Percentiles rank a stretch among this genome's conserved stretches.
Evolutionary conservation across 2,888 invertebrate species (phyloP).

Genomic region (Nomada hirtipes): DNA sequence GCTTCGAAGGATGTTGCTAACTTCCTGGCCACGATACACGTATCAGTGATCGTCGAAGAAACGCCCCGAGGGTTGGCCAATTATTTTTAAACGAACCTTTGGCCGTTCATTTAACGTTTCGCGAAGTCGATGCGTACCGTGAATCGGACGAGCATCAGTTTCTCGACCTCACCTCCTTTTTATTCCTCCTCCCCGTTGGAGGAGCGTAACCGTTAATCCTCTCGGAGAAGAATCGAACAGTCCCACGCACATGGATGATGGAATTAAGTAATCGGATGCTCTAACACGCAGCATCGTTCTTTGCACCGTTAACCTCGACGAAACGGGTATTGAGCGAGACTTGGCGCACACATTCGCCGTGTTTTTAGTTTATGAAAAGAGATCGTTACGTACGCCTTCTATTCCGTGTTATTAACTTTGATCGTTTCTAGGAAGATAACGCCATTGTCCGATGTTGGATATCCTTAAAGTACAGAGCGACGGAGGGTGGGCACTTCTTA

Average conservation of each 20-base stretch:
- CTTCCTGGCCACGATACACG: slow-evolving; percentile 42
- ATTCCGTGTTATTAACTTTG: slow-evolving; percentile 22
- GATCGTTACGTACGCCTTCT: slow-evolving; percentile 23
- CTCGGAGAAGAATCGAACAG: slow-evolving; percentile 59
- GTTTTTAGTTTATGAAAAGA: slow-evolving; percentile 26
- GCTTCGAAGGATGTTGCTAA: slow-evolving; percentile 38
- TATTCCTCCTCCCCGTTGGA: background rate
- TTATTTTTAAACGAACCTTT: slow-evolving; percentile 74
- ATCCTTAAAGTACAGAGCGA: background rate
- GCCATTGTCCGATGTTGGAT: background rate
- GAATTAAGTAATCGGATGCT: slow-evolving; percentile 76
- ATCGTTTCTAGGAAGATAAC: background rate
- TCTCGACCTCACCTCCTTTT: background rate
- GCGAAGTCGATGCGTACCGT: background rate
- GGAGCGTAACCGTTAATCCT: slow-evolving; percentile 75
- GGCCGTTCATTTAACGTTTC: slow-evolving; percentile 61
- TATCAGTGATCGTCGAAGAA: slow-evolving; percentile 52
- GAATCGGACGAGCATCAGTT: background rate
- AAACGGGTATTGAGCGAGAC: slow-evolving; percentile 43
- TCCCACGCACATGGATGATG: slow-evolving; percentile 75
- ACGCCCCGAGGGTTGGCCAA: slow-evolving; percentile 64
- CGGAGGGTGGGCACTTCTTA: too few species aligned
- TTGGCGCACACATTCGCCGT: slow-evolving; percentile 1
- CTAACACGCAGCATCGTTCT: slow-evolving; percentile 46
- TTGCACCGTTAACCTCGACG: slow-evolving; percentile 70